Percentiles rank a stretch among this genome's conserved stretches.
Conservation (phyloP, 2,113 vertebrate species). For the Hemicordylus capensis region DNA sequence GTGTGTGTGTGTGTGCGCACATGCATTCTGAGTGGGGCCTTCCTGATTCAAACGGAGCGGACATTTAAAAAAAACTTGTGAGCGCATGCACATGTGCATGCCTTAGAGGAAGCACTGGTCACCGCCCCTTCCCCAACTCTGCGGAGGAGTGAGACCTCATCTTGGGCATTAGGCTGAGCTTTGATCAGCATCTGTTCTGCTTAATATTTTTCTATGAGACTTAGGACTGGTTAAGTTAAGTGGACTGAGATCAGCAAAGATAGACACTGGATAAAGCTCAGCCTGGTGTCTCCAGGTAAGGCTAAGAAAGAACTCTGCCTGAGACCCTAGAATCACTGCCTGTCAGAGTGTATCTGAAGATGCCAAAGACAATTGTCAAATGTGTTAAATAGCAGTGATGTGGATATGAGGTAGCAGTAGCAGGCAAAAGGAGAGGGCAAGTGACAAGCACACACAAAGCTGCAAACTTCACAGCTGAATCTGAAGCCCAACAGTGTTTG, state of each 20-base stretch:
- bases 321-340: too few species aligned
- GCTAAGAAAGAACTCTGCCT: too few species aligned
- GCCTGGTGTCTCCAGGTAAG: too few species aligned
- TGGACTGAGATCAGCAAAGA: background rate
- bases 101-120: too few species aligned
- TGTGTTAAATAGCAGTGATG: background rate
- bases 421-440: background rate
- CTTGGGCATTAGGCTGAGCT: background rate
- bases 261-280: background rate
- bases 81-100: too few species aligned
- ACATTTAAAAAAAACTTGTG: too few species aligned
- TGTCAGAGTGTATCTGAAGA: background rate
- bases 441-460: too few species aligned
- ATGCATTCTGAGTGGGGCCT: too few species aligned
- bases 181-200: background rate
- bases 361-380: background rate
- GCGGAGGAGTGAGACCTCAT: background rate
- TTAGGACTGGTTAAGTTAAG: too few species aligned
- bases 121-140: background rate
- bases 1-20: too few species aligned
- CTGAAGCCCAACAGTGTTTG: background rate
- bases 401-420: background rate
- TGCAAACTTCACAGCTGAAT: background rate
- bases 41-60: too few species aligned
- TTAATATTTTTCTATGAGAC: background rate